Percentiles rank a stretch among this genome's conserved stretches.
Evolutionary conservation across 1,140 invertebrate genomes (phyloP).

Genomic region (Pygmarrhopalites habei): DNA sequence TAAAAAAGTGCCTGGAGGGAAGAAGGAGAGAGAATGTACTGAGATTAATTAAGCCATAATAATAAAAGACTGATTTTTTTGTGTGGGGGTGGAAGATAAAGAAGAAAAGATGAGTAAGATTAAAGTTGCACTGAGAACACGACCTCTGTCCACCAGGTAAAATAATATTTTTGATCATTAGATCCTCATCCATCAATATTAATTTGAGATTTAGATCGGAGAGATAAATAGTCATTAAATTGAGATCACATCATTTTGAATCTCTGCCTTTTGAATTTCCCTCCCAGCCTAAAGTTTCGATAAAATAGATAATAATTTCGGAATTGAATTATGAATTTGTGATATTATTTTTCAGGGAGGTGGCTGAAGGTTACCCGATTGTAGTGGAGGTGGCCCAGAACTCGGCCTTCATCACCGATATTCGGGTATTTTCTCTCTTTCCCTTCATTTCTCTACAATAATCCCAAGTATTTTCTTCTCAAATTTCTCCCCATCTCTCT

Average conservation of each 20-base stretch:
- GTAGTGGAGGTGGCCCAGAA: constrained; percentile 30
- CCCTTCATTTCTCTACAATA: not conserved
- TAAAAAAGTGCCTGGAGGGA: no score
- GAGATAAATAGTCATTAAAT: not conserved
- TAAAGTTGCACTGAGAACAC: constrained; percentile 51
- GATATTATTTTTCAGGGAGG: constrained; percentile 23
- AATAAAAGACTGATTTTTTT: not conserved
- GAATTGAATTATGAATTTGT: not conserved
- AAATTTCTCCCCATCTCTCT: not conserved
- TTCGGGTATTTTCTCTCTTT: constrained; percentile 20
- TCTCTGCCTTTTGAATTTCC: not conserved
- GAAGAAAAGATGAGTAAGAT: constrained; percentile 48
- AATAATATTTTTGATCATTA: constrained; percentile 35
- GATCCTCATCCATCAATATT: not conserved
- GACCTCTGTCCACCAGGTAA: constrained; percentile 51
- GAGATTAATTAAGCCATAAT: no score
- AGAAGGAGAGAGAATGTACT: not conserved
- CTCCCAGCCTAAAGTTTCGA: not conserved
- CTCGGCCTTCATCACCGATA: constrained; percentile 38
- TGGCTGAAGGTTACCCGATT: constrained; percentile 18
- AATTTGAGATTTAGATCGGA: no score
- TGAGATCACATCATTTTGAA: not conserved
- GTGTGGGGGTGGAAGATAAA: not conserved
- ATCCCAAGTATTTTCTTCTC: not conserved
- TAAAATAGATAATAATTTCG: not conserved